Conservation (phyloP, 2,113 vertebrate species). For the Bos javanicus region DNA sequence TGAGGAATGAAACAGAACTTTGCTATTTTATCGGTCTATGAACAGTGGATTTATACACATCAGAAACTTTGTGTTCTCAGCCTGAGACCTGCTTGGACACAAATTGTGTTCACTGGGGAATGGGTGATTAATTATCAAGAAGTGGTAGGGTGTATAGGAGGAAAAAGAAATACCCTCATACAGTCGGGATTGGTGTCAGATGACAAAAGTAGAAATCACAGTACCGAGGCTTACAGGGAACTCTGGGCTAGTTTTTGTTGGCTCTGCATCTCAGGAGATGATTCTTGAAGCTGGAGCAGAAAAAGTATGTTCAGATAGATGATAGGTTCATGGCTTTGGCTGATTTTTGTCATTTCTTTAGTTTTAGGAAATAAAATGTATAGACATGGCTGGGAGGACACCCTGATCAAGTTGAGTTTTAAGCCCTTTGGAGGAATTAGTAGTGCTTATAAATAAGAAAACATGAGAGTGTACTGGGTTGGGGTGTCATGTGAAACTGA, state of each 20-base stretch:
- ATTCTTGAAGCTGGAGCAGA: neutral
- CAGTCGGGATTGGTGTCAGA: neutral
- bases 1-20: neutral
- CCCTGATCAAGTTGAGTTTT: neutral
- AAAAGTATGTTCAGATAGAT: neutral
- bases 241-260: neutral
- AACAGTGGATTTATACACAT: neutral
- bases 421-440: neutral
- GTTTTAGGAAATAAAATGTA: neutral
- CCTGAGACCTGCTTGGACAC: neutral
- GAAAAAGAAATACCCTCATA: neutral
- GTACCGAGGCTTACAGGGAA: neutral
- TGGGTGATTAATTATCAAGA: slow-evolving; percentile 28
- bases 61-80: neutral
- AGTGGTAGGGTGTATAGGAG: neutral
- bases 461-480: neutral
- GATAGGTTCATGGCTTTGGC: neutral
- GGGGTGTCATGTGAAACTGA: neutral
- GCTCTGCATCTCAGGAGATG: neutral
- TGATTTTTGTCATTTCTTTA: neutral
- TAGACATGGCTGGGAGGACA: neutral
- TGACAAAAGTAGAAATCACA: neutral
- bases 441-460: neutral
- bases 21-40: neutral
- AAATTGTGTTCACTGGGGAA: neutral